Conservation (phyloP, 2,113 vertebrate genomes). For the Thalassoma bifasciatum region DNA sequence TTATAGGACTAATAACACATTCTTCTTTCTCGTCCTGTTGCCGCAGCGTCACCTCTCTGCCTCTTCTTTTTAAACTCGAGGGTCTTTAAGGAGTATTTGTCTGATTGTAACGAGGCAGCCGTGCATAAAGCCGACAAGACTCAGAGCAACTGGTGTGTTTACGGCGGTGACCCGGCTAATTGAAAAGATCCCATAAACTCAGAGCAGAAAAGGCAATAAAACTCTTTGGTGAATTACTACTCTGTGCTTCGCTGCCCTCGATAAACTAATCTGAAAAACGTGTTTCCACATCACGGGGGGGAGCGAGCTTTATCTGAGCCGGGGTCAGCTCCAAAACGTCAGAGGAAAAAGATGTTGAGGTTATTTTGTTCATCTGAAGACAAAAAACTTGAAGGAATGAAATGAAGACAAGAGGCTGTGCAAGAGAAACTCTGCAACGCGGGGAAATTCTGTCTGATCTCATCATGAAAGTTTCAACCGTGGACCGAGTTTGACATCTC, state of each 20-base stretch:
- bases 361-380: not conserved
- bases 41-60: not conserved
- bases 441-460: not conserved
- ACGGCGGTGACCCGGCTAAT: conserved; percentile 49
- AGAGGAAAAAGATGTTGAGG: not conserved
- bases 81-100: conserved; percentile 44
- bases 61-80: conserved; percentile 11
- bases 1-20: too few relatives aligned
- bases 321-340: conserved; percentile 9
- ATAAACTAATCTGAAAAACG: conserved; percentile 49
- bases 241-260: conserved; percentile 32
- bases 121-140: conserved; percentile 52
- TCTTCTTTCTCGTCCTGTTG: not conserved
- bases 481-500: not conserved
- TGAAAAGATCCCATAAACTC: conserved; percentile 64
- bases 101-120: conserved; percentile 53
- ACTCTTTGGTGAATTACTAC: conserved; percentile 46
- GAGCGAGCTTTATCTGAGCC: conserved; percentile 6
- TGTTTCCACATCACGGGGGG: conserved; percentile 33
- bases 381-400: not conserved
- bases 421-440: not conserved
- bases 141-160: conserved; percentile 48
- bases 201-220: conserved; percentile 54
- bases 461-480: not conserved
- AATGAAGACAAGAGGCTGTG: not conserved